phyloP scores from a whole-genome alignment of 2,113 vertebrate species.

The Naja naja region DNA sequence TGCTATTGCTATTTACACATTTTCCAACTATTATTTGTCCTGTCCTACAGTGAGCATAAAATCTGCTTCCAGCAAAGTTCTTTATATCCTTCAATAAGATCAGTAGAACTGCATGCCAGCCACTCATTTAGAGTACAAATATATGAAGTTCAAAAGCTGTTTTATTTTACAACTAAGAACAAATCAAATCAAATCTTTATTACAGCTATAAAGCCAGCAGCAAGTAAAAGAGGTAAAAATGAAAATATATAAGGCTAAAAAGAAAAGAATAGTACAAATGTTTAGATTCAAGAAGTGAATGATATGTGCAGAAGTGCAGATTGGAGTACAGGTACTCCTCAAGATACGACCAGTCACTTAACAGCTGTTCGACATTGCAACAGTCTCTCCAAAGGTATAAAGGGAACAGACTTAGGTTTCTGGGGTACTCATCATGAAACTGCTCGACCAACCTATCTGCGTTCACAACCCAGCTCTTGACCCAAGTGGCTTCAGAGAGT shows the following conservation, averaged over 20 bases:
- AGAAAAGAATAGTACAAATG: background rate
- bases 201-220: background rate
- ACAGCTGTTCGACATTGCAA: background rate
- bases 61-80: background rate
- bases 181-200: background rate
- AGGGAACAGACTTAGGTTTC: no score
- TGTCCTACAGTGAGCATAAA: background rate
- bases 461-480: no score
- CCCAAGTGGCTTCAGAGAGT: no score
- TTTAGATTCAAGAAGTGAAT: background rate
- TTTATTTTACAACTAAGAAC: background rate
- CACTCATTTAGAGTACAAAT: background rate
- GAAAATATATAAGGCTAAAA: background rate
- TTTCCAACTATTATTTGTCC: background rate
- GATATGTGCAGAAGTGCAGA: background rate
- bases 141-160: background rate
- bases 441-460: no score
- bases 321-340: background rate
- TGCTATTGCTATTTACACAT: background rate
- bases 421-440: no score
- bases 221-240: background rate
- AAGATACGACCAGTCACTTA: background rate
- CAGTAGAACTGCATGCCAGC: background rate
- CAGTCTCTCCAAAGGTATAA: background rate
- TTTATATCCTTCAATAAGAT: background rate